These are phyloP conservation scores for Trachythela sp. DNA, from an alignment of 64 coral and sea anemone species.

Conservation along the genomic window DNA sequence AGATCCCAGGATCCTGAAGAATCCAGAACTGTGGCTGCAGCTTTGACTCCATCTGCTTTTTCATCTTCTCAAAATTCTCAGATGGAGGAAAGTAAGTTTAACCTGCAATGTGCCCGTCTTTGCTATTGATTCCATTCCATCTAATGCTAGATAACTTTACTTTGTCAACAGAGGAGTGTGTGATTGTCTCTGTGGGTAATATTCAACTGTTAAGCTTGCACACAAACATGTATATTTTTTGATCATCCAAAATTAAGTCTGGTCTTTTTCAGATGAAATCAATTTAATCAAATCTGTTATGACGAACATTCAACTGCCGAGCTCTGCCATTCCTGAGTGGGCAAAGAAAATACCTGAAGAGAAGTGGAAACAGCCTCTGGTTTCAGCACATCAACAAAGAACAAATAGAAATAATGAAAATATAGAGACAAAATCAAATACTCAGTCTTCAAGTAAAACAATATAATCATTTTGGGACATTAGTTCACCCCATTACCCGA, in stretches of 20 bases:
- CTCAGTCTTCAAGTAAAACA: background rate
- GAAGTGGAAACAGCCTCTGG: slow-evolving; percentile 83
- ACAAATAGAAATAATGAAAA: background rate
- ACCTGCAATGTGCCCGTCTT: no score
- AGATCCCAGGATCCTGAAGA: background rate
- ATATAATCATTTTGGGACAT: background rate
- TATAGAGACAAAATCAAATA: background rate
- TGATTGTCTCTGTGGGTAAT: no score
- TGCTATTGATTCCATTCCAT: no score
- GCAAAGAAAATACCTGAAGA: slow-evolving; percentile 92
- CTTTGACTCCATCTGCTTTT: background rate
- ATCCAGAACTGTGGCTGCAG: background rate
- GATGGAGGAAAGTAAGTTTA: background rate
- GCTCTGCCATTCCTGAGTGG: slow-evolving; percentile 88
- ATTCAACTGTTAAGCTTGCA: no score
- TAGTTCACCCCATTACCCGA: no score
- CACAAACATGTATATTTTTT: no score
- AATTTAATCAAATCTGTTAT: slow-evolving; percentile 91
- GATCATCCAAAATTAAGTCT: background rate
- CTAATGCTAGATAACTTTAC: background rate
- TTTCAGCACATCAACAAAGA: slow-evolving; percentile 20
- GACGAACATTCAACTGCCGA: slow-evolving; percentile 72
- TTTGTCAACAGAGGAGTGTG: no score
- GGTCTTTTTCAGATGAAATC: slow-evolving; percentile 68
- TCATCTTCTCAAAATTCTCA: background rate